Conservation (phyloP, 64 coral and sea anemone genomes). For the Dendrophyllia cribrosa region DNA sequence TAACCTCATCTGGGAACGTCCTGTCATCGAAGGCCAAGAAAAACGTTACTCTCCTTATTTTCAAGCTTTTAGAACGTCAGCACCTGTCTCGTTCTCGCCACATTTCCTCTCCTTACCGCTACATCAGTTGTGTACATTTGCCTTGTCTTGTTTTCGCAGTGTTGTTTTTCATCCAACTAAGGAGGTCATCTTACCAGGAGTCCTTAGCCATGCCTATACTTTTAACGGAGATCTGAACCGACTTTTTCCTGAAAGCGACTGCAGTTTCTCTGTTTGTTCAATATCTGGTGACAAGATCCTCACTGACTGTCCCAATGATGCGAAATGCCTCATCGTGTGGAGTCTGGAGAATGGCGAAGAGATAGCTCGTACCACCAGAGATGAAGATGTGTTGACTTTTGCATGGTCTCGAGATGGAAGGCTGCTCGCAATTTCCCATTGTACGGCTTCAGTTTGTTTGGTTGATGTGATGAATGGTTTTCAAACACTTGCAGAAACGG, state of each 20-base stretch:
- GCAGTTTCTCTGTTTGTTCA: background rate
- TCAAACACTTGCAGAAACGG: background rate
- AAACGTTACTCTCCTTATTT: background rate
- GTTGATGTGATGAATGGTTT: background rate
- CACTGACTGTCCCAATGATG: slow-evolving; percentile 5
- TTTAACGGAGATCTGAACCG: background rate
- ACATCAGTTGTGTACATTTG: background rate
- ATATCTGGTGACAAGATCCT: background rate
- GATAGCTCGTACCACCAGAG: background rate
- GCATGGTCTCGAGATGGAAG: background rate
- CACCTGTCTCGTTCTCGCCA: too few relatives aligned
- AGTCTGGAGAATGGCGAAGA: background rate
- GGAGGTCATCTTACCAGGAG: slow-evolving; percentile 15
- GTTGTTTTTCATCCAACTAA: slow-evolving; percentile 26
- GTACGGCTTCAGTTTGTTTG: background rate
- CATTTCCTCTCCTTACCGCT: too few relatives aligned
- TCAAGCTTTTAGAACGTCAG: background rate
- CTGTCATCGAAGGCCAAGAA: too few relatives aligned
- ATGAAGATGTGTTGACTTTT: background rate
- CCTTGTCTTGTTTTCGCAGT: background rate
- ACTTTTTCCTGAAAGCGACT: background rate
- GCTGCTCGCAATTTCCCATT: slow-evolving; percentile 3
- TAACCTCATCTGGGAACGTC: background rate
- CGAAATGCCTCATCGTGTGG: background rate
- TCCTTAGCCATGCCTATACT: background rate